Evolutionary conservation across 2,113 vertebrate genomes (phyloP), one percentile per base, ranked within the genome.

Genomic region (Callocephalon fimbriatum): DNA sequence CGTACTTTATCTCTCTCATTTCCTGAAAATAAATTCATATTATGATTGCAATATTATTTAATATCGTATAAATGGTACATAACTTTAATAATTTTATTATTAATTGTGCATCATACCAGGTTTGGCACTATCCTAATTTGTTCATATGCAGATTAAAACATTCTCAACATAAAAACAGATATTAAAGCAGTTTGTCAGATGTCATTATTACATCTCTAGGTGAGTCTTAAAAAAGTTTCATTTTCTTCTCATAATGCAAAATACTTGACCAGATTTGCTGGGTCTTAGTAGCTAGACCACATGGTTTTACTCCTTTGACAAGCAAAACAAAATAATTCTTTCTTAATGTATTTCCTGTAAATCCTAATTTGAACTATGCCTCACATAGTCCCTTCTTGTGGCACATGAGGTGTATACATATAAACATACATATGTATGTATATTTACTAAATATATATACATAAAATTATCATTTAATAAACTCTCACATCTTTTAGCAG

Each of bases 351-450:
- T 72, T 59, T 68, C 15, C 27, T 54, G 59, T 12, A 59, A 26
- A 54, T 26, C 12, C 15, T 37, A 23, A 37, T 6, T 76, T 2
- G 3, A 73, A n/a, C 31, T 15, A 2, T 10, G 23, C 4, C 3
- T 48, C 21, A 29, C 6, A 11, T 11, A 14, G 15, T 40, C 21
- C 5, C 12, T 47, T 78, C 25, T 31, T 26, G 7, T 31, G 15
- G 6, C 20, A 25, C 19, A 2, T 6, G 38, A 40, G 7, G 6
- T 25, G 11, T 15, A 4, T 15, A 20, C 2, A 6, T 26, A 31
- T 9, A 29, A 11, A 47, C 4, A 40, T 3, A 47, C 2, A 10
- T 1, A 3, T 1, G 1, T 23, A 7, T 15, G 38, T 38, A 16
- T 5, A 1, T 72, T 62, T 62, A 54, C 42, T 61, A 45, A 58